Conservation (phyloP, 1,140 invertebrate species). For the Lineus longissimus region DNA sequence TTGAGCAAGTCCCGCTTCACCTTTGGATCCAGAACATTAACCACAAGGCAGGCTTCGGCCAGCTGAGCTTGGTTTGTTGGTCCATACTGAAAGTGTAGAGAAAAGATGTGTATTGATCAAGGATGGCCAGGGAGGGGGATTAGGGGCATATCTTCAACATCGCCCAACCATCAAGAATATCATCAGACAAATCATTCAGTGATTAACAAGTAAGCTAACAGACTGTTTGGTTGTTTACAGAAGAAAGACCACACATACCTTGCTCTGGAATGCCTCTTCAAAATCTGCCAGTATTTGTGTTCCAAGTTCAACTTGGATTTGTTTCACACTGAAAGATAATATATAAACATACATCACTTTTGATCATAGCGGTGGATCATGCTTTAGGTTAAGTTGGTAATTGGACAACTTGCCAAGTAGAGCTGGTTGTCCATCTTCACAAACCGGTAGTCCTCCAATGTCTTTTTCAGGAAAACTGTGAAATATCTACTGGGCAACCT, state of each 20-base stretch:
- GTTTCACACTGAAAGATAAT: conserved; percentile 66
- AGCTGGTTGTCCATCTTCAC: no score
- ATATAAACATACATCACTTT: conserved; percentile 16
- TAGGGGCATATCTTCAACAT: not conserved
- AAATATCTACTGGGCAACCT: no score
- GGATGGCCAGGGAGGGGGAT: not conserved
- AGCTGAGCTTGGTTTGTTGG: conserved; percentile 65
- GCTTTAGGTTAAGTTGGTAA: no score
- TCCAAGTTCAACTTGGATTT: conserved; percentile 79
- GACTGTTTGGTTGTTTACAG: conserved; percentile 1
- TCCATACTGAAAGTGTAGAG: conserved; percentile 57
- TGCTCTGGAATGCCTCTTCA: conserved; percentile 81
- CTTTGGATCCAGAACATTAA: conserved; percentile 85
- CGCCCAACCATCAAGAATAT: not conserved
- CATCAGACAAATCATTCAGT: conserved; percentile 8
- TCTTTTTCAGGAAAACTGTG: no score
- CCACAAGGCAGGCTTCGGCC: conserved; percentile 86
- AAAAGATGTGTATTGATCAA: conserved; percentile 10
- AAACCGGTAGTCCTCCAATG: no score
- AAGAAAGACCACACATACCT: conserved; percentile 49
- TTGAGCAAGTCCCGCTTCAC: conserved; percentile 83
- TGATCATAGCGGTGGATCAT: no score
- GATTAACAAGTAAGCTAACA: not conserved
- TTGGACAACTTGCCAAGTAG: no score
- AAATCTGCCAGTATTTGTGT: conserved; percentile 93